phyloP scores from a whole-genome alignment of 1,140 invertebrate genomes.

The Lepidurus arcticus region DNA sequence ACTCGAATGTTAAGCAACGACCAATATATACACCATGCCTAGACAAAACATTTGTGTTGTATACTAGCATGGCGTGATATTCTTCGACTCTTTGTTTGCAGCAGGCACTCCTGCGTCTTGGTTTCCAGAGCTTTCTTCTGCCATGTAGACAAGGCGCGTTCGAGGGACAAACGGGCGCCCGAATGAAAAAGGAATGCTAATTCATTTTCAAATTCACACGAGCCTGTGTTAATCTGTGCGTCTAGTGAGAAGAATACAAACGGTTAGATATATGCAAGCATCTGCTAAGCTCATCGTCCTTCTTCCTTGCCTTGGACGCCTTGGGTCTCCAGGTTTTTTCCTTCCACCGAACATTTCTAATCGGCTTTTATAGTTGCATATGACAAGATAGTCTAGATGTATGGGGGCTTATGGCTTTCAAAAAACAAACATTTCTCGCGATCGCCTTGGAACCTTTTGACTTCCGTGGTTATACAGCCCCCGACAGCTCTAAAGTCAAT shows the following conservation, averaged over 20 bases:
- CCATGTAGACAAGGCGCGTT: background rate
- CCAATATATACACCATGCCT: background rate
- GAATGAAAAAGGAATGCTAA: background rate
- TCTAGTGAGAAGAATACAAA: background rate
- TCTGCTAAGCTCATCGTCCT: slow-evolving; percentile 18
- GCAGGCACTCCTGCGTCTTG: background rate
- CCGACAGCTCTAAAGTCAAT: background rate
- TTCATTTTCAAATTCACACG: slow-evolving; percentile 1
- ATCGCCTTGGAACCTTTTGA: background rate
- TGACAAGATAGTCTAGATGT: slow-evolving; percentile 14
- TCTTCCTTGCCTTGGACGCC: background rate
- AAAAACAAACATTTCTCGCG: slow-evolving; percentile 8
- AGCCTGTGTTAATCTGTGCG: background rate
- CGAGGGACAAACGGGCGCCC: background rate
- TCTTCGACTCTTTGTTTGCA: background rate
- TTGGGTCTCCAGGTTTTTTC: background rate
- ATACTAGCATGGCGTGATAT: background rate
- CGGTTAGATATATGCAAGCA: background rate
- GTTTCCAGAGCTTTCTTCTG: background rate
- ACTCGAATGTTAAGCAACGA: background rate
- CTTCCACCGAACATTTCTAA: background rate
- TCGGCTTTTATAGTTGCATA: slow-evolving; percentile 9
- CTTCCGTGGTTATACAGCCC: background rate
- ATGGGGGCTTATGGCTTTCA: background rate
- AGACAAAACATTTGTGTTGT: background rate